Conservation (phyloP, 2,113 vertebrate genomes). For the Odontesthes bonariensis region DNA sequence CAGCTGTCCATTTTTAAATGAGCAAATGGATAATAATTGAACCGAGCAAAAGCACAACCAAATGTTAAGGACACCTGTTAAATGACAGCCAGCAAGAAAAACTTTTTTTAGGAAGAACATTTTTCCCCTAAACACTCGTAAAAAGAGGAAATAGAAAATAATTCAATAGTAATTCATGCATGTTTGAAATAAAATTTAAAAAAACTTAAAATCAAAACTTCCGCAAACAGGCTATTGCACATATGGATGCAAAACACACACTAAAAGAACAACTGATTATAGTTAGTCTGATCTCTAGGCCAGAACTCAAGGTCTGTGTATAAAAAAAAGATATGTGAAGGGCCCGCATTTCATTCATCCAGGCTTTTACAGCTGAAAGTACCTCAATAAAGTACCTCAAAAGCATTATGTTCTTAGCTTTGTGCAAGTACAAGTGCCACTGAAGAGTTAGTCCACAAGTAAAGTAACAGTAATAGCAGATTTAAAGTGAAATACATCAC, state of each 20-base stretch:
- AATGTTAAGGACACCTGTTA: conserved; percentile 43
- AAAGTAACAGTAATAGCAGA: neutral
- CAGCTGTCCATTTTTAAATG: conserved; percentile 66
- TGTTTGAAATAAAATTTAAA: neutral
- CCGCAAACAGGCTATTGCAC: neutral
- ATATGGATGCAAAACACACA: neutral
- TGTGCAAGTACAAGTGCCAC: conserved; percentile 21
- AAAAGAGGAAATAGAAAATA: neutral
- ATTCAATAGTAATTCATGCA: conserved; percentile 19
- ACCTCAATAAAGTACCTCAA: conserved; percentile 4
- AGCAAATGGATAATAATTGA: conserved; percentile 52
- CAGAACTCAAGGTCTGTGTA: neutral
- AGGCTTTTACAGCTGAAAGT: conserved; percentile 28
- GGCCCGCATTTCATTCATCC: conserved; percentile 36
- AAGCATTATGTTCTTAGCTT: conserved; percentile 15
- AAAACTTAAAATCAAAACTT: conserved; percentile 1
- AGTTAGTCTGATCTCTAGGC: conserved; percentile 9
- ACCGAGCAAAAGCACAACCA: conserved; percentile 43
- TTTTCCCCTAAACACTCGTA: neutral
- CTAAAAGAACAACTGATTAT: neutral
- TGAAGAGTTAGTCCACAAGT: conserved; percentile 33
- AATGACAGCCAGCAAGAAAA: conserved; percentile 12
- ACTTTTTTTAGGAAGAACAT: neutral
- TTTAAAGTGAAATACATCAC: neutral
- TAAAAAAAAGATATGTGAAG: neutral